These are phyloP conservation scores for Sinelater perroti DNA, from an alignment of 2,888 invertebrate genomes.

Conservation along the genomic window DNA sequence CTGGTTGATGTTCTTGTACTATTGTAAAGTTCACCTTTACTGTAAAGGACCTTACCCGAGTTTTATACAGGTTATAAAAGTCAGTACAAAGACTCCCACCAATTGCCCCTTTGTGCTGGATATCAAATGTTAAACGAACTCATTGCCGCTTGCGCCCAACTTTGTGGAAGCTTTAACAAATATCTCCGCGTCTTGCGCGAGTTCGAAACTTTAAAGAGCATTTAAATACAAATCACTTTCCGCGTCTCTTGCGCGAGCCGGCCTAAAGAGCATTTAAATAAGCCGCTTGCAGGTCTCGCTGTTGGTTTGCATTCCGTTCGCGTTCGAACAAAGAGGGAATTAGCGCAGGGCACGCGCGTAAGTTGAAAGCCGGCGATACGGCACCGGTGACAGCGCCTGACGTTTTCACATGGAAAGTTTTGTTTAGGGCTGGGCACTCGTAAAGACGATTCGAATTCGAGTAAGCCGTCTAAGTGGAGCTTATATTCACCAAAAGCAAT, in stretches of 20 bases:
- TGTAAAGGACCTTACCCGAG: no score
- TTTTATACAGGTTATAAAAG: no score
- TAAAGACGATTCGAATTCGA: no score
- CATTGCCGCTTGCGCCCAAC: slow-evolving; percentile 1
- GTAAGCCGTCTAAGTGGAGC: no score
- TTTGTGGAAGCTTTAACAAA: slow-evolving; percentile 19
- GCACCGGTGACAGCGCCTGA: no score
- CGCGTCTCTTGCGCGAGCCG: slow-evolving; percentile 9
- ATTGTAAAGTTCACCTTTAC: background rate
- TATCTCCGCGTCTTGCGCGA: slow-evolving; percentile 16
- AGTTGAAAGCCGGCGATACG: no score
- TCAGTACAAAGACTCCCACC: background rate
- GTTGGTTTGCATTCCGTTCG: slow-evolving; percentile 5
- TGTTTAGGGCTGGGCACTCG: no score
- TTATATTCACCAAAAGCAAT: no score
- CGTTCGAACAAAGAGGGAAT: background rate
- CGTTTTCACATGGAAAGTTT: no score
- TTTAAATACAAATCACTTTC: slow-evolving; percentile 31
- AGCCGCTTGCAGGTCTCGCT: slow-evolving; percentile 5
- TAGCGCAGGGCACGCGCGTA: no score
- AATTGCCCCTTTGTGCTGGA: slow-evolving; percentile 1
- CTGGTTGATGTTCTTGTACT: no score
- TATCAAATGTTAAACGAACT: no score
- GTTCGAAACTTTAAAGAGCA: slow-evolving; percentile 18
- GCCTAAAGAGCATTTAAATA: slow-evolving; percentile 9